Evolutionary conservation across 1,140 invertebrate species (phyloP), one percentile per base, ranked within the genome.

Genomic region (Trachelipus rathkii): DNA sequence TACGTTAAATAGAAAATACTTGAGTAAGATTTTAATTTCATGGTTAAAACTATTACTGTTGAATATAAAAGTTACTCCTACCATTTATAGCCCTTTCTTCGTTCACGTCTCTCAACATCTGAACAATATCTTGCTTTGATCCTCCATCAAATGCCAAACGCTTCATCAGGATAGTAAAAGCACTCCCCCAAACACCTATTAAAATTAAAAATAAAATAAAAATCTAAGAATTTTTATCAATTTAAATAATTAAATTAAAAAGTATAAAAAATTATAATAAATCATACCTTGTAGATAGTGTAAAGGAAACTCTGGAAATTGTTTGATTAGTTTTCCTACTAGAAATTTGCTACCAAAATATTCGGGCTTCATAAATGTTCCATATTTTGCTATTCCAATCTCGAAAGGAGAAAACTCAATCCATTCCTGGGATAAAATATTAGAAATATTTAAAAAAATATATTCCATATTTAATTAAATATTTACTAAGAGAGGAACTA

Each of bases 351-450:
- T 84, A 44, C 86, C 86, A 83, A 88, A 88, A 19, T 85, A 73
- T 53, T 84, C 81, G 8, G 86, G 82, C 74, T 85, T 84, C 84
- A 87, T 85, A 79, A 85, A 88, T 23, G 86, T 85, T 15, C 86
- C 87, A 82, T 88, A 88, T 76, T 88, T 88, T 19, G 86, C 84
- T 74, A 87, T 84, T 43, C 87, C 86, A 71, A 87, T 85, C 81
- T 87, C 87, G 80, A 84, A 87, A 0, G 87, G 87, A 9, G 85
- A 84, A 82, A 88, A 88, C 79, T 88, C 87, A 1, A 87, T 83
- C 87, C 87, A 88, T 82, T 88, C 87, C 87, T 82, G 75, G 60
- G 82, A 76, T 60, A 73, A 70, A 0, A 71, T 33, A 33, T 33
- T 33, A 33, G 6, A 33, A 33, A 33, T 33, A 33, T 33, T 33